A percentile compares a stretch with the other conserved stretches of the same genome.
Conservation (phyloP, 2,888 invertebrate genomes). For the Hypomecis punctinalis region DNA sequence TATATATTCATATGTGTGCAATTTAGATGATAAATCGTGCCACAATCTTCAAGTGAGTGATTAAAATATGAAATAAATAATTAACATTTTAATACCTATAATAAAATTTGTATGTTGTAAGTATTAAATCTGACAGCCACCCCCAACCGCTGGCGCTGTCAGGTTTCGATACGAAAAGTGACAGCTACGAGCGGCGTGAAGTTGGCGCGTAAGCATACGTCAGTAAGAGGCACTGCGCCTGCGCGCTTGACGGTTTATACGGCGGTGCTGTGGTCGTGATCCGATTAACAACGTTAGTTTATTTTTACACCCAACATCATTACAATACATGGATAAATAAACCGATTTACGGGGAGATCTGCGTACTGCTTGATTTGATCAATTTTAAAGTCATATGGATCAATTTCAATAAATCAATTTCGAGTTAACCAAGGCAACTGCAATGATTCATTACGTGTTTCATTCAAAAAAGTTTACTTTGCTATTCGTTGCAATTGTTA, state of each 20-base stretch:
- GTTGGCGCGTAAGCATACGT: constrained; percentile 78
- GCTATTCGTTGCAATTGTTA: constrained; percentile 10
- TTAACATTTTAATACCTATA: not conserved
- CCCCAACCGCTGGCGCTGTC: constrained; percentile 37
- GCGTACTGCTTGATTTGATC: constrained; percentile 67
- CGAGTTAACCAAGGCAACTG: constrained; percentile 41
- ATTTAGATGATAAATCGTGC: not conserved
- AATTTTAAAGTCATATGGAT: constrained; percentile 23
- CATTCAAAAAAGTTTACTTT: constrained; percentile 49
- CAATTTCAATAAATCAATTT: constrained; percentile 29
- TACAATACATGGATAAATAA: constrained; percentile 47
- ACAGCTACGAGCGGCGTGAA: constrained; percentile 68
- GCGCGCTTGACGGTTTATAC: constrained; percentile 83
- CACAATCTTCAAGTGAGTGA: constrained; percentile 1
- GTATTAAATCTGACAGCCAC: constrained; percentile 6
- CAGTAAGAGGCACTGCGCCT: constrained; percentile 83
- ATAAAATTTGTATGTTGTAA: not conserved
- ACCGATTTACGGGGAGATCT: constrained; percentile 41
- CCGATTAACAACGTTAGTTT: constrained; percentile 84
- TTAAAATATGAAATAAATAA: not conserved
- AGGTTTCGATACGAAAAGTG: constrained; percentile 44
- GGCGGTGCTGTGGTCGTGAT: constrained; percentile 84
- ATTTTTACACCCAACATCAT: constrained; percentile 58
- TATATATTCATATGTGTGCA: not conserved
- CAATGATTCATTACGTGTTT: constrained; percentile 54